Base-by-base conservation (phyloP, 2,888 invertebrate genomes). In the Protula sp. region DNA sequence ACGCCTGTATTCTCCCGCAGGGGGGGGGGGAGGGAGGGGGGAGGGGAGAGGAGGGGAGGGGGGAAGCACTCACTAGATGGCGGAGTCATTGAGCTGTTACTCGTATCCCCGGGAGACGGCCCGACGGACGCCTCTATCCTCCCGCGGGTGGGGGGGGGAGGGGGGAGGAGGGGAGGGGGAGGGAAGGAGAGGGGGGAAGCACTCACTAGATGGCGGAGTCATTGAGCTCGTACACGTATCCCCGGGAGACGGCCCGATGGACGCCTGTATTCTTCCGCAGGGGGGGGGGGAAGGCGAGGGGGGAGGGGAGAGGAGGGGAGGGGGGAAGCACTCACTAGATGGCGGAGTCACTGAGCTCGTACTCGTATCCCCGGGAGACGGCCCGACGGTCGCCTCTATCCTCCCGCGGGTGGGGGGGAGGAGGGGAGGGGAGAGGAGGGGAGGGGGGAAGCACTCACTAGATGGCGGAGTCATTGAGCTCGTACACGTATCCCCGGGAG, bases 171-270 rank as follows among this genome's bases (percentile, higher is more conserved):
- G n/a, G n/a, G n/a, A n/a, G n/a, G n/a, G n/a, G n/a, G n/a, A n/a
- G n/a, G n/a, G n/a, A n/a, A n/a, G n/a, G n/a, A n/a, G n/a, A n/a
- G n/a, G 45, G 9, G 22, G 50, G 9, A 9, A 9, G 22, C 22
- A 82, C 85, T 83, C 81, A 86, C 86, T 87, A 87, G 65, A 86
- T 81, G 51, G 87, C 87, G 1, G 87, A 87, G 78, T 87, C 87
- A 70, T 87, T 87, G 30, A 87, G 80, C 73, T 87, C 87, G 73
- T 87, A 87, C 72, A 87, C 87, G 71, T 86, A 87, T 45, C 87
- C 87, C 69, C 86, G 77, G 19, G 86, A 85, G 1, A 87, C 87
- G 28, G 87, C 86, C 50, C 85, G 76, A 47, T 87, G 78, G 4
- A 87, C 85, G 4, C 87, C 87, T 64, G 86, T 80, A 76, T 87